Conservation (phyloP, 2,888 invertebrate species). For the Timandra comae region DNA sequence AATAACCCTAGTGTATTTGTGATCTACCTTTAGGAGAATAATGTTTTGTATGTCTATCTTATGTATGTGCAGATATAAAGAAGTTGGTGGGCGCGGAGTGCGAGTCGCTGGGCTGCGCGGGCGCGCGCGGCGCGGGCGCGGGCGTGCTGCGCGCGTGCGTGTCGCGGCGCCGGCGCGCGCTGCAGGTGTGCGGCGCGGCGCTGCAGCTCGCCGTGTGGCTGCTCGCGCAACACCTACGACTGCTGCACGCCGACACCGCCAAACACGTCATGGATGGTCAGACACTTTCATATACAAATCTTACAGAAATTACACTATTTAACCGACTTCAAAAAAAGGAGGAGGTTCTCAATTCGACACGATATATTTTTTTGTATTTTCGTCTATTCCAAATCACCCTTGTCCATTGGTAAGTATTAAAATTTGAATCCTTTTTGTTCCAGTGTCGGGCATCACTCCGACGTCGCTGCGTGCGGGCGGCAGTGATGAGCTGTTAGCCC, state of each 20-base stretch:
- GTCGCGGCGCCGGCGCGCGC: conserved; percentile 30
- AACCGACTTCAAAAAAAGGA: no score
- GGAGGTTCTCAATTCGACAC: no score
- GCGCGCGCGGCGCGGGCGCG: conserved; percentile 24
- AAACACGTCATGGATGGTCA: no score
- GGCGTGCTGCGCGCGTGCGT: conserved; percentile 22
- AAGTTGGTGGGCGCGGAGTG: conserved; percentile 50
- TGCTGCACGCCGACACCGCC: conserved; percentile 54
- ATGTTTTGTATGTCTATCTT: no score
- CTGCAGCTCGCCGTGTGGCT: conserved; percentile 33
- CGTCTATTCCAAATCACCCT: no score
- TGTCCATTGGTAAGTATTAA: conserved; percentile 2
- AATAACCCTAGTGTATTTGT: no score
- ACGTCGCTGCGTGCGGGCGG: conserved; percentile 32
- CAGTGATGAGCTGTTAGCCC: conserved; percentile 74
- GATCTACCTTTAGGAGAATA: no score
- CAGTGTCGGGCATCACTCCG: conserved; percentile 11
- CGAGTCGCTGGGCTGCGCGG: conserved; percentile 32
- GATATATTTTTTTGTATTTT: no score
- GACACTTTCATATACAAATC: no score
- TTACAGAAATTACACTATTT: no score
- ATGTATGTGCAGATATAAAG: conserved; percentile 64
- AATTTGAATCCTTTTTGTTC: conserved; percentile 4
- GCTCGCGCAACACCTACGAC: conserved; percentile 24
- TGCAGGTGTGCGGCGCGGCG: conserved; percentile 24